Evolutionary conservation across 2,888 invertebrate genomes (phyloP).

Genomic region (Pterostichus madidus): DNA sequence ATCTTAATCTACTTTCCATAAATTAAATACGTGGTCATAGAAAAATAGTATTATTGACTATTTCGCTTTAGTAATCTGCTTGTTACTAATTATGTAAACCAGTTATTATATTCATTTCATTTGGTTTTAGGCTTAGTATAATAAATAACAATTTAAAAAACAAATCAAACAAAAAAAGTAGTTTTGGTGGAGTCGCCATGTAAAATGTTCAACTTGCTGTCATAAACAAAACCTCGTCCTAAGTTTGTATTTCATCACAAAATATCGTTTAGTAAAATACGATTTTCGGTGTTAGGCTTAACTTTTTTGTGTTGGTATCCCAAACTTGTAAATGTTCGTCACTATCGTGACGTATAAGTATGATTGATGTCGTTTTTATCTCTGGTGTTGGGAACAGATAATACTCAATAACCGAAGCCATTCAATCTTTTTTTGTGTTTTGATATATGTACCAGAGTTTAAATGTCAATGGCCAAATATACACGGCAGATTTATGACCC

Average conservation of each 20-base stretch:
- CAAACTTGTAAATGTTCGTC: conserved; percentile 65
- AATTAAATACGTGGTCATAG: too few relatives aligned
- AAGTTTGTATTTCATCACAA: conserved; percentile 3
- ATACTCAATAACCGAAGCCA: conserved; percentile 62
- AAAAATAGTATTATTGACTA: too few relatives aligned
- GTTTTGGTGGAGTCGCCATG: not conserved
- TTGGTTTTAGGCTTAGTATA: too few relatives aligned
- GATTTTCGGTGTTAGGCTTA: conserved; percentile 18
- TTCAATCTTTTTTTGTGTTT: conserved; percentile 60
- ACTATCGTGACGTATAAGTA: conserved; percentile 62
- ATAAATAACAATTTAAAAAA: too few relatives aligned
- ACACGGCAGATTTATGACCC: conserved; percentile 31
- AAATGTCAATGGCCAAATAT: conserved; percentile 57
- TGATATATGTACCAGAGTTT: conserved; percentile 58
- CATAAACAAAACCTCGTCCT: conserved; percentile 10
- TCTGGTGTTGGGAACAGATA: conserved; percentile 60
- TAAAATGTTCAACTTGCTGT: not conserved
- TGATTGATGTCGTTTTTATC: conserved; percentile 64
- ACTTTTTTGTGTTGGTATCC: conserved; percentile 7
- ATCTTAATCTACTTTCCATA: too few relatives aligned
- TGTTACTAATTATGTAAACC: too few relatives aligned
- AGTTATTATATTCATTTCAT: too few relatives aligned
- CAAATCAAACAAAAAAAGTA: too few relatives aligned
- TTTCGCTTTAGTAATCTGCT: too few relatives aligned
- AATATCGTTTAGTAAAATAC: conserved; percentile 31